Percentiles rank a stretch among this genome's conserved stretches.
Evolutionary conservation across 1,140 invertebrate species (phyloP).

Genomic region (Micrasema minimum): DNA sequence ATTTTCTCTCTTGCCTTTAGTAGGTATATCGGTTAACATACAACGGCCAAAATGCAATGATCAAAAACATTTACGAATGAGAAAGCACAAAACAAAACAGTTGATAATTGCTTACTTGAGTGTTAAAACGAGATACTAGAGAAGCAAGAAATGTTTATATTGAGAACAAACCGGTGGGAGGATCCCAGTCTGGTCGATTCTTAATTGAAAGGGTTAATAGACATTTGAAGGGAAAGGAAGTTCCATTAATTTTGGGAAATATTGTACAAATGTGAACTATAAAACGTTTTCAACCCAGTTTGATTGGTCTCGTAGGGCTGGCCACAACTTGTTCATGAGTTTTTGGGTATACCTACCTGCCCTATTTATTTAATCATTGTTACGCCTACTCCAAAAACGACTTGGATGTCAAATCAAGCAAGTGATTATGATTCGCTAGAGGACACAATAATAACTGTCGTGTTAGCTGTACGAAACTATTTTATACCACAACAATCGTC

Average conservation of each 20-base stretch:
- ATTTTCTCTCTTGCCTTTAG: slow-evolving; percentile 30
- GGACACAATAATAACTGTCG: no score
- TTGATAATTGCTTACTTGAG: slow-evolving; percentile 29
- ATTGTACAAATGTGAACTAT: slow-evolving; percentile 2
- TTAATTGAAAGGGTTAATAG: slow-evolving; percentile 51
- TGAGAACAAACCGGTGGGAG: slow-evolving; percentile 2
- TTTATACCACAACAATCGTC: no score
- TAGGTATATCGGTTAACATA: slow-evolving; percentile 38
- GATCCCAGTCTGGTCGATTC: not conserved
- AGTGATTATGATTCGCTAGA: no score
- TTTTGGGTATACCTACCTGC: no score
- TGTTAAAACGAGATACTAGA: slow-evolving; percentile 23
- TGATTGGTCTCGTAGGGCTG: slow-evolving; percentile 22
- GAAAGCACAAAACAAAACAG: slow-evolving; percentile 39
- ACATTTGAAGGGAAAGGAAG: slow-evolving; percentile 9
- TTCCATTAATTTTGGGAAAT: slow-evolving; percentile 28
- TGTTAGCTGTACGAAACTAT: no score
- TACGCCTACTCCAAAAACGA: no score
- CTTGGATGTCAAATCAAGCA: no score
- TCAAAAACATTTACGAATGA: slow-evolving; percentile 44
- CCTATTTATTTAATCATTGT: no score
- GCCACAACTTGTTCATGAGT: no score
- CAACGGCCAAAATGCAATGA: slow-evolving; percentile 39
- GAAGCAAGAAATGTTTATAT: slow-evolving; percentile 1
- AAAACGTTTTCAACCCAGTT: slow-evolving; percentile 45